Evolutionary conservation across 1,140 invertebrate species (phyloP).

Genomic region (Pseudomyrmex concolor): DNA sequence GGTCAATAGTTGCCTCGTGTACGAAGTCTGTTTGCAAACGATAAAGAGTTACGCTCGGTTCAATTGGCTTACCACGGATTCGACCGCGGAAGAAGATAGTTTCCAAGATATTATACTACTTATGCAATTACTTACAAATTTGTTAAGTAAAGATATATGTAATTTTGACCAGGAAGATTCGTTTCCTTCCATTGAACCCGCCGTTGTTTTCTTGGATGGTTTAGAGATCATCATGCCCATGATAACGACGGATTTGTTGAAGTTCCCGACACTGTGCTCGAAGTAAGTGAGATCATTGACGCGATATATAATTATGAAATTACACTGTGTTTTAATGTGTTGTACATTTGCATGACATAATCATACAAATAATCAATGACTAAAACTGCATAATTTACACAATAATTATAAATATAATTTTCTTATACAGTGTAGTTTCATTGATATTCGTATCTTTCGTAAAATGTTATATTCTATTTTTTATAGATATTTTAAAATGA

Average conservation of each 20-base stretch:
- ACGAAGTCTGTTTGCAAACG: conserved; percentile 87
- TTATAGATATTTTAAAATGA: conserved; percentile 86
- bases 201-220: conserved; percentile 89
- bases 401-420: too few relatives aligned
- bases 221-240: conserved; percentile 91
- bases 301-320: too few relatives aligned
- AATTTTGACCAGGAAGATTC: conserved; percentile 84
- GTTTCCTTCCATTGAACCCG: conserved; percentile 82
- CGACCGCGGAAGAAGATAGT: conserved; percentile 89
- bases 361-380: too few relatives aligned
- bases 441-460: neutral
- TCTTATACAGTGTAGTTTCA: too few relatives aligned
- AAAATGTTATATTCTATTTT: conserved; percentile 40
- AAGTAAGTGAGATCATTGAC: conserved; percentile 83
- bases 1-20: conserved; percentile 87
- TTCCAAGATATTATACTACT: conserved; percentile 90
- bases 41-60: conserved; percentile 91
- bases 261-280: conserved; percentile 89
- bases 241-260: conserved; percentile 90
- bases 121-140: conserved; percentile 89
- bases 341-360: too few relatives aligned
- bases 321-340: too few relatives aligned
- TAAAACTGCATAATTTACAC: too few relatives aligned
- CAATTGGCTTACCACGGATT: conserved; percentile 85
- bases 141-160: conserved; percentile 90